phyloP scores from a whole-genome alignment of 1,140 invertebrate species.

The Musca domestica region DNA sequence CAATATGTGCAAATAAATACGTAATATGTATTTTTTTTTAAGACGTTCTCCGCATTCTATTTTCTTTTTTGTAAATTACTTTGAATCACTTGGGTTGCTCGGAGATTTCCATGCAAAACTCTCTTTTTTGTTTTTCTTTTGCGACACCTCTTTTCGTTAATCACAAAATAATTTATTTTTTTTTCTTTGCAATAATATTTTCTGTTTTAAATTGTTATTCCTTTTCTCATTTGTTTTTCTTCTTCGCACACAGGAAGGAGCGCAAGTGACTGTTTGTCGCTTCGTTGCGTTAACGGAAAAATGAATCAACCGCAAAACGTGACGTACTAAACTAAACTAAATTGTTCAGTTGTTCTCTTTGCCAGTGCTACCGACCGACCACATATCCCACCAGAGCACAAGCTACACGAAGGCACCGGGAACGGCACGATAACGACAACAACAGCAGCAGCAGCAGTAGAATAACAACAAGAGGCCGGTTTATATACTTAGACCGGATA shows the following conservation, averaged over 20 bases:
- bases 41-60: neutral
- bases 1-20: no score
- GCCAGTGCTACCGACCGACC: neutral
- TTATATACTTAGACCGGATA: slow-evolving; percentile 15
- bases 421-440: neutral
- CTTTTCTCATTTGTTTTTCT: slow-evolving; percentile 10
- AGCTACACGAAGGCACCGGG: neutral
- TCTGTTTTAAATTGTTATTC: neutral
- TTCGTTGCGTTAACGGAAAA: neutral
- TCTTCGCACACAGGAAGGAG: neutral
- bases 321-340: slow-evolving; percentile 30
- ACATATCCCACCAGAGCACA: neutral
- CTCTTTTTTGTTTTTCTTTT: no score
- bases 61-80: neutral
- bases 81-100: no score
- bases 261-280: slow-evolving; percentile 13
- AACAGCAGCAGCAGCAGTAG: slow-evolving; percentile 11
- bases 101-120: no score
- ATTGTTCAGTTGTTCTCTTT: slow-evolving; percentile 13
- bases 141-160: neutral
- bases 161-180: slow-evolving; percentile 7
- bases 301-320: slow-evolving; percentile 26
- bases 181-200: neutral
- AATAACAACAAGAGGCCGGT: neutral
- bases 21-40: no score